Conservation (phyloP, 2,797 vertebrate species). For the Gila robusta region DNA sequence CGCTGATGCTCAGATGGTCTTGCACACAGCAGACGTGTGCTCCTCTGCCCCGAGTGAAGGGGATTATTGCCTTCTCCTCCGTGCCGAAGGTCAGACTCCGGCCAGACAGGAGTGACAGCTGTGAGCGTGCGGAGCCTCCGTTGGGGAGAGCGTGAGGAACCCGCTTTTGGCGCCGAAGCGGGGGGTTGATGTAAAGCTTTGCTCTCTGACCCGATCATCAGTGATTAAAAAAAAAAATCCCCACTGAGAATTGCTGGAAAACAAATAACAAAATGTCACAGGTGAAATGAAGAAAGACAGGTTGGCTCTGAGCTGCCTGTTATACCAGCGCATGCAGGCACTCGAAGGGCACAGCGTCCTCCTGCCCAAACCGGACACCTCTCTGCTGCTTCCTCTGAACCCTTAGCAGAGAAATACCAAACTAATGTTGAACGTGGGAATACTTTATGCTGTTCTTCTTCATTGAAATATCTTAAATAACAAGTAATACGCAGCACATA, state of each 20-base stretch:
- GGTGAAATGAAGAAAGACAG: conserved; percentile 55
- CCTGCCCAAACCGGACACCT: conserved; percentile 9
- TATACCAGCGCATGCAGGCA: conserved; percentile 24
- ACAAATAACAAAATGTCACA: conserved; percentile 54
- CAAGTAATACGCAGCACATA: not conserved
- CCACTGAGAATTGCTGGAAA: conserved; percentile 47
- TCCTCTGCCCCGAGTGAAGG: not conserved
- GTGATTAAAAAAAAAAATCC: conserved; percentile 58
- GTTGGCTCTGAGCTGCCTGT: conserved; percentile 46
- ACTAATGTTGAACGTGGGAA: not conserved
- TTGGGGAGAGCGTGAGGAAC: conserved; percentile 9
- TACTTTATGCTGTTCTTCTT: not conserved
- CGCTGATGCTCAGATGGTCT: not conserved
- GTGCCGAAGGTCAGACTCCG: conserved; percentile 63
- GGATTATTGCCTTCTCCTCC: conserved; percentile 66
- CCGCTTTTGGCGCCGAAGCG: conserved; percentile 16
- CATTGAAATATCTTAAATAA: not conserved
- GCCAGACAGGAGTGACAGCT: conserved; percentile 58
- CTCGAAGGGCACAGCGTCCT: conserved; percentile 37
- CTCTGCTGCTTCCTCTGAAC: conserved; percentile 13
- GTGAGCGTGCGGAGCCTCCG: conserved; percentile 64
- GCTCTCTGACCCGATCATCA: conserved; percentile 62
- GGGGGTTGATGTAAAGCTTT: conserved; percentile 64
- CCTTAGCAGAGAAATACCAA: not conserved
- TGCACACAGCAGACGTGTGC: not conserved